Evolutionary conservation across 2,888 invertebrate species (phyloP).

Genomic region (Drosophila stalkeri): DNA sequence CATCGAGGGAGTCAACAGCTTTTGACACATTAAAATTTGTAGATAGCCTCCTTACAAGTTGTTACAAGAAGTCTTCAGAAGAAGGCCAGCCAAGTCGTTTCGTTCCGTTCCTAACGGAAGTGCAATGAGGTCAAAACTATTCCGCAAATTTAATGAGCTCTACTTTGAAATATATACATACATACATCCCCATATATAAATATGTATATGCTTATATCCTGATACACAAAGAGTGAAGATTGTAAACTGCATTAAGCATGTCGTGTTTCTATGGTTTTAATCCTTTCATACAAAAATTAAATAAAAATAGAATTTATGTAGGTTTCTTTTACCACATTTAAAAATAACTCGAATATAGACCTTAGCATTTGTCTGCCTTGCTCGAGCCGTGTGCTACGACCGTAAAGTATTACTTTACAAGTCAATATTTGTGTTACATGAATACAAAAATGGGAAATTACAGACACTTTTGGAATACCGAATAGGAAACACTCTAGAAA

Average conservation of each 20-base stretch:
- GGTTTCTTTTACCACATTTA: background rate
- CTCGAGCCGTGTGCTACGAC: background rate
- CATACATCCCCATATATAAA: background rate
- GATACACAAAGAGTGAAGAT: background rate
- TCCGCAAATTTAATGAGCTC: conserved; percentile 34
- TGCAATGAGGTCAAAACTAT: conserved; percentile 42
- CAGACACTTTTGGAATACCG: background rate
- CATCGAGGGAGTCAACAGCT: conserved; percentile 35
- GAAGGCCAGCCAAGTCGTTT: conserved; percentile 24
- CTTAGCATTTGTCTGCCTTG: background rate
- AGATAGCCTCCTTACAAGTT: conserved; percentile 27
- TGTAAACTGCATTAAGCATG: conserved; percentile 20
- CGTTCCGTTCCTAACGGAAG: conserved; percentile 21
- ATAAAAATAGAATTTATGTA: conserved; percentile 11
- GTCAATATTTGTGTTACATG: conserved; percentile 1
- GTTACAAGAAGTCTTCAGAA: conserved; percentile 32
- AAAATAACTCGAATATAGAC: conserved; percentile 8
- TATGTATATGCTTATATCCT: background rate
- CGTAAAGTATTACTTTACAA: conserved; percentile 23
- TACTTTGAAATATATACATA: background rate
- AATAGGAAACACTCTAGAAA: background rate
- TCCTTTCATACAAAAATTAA: background rate
- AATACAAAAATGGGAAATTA: background rate
- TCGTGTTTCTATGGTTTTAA: conserved; percentile 9
- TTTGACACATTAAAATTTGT: conserved; percentile 39